Evolutionary conservation across 92 coral and sea anemone species (phyloP), one percentile per base, ranked within the genome.

Genomic region (Parazoanthus atlanticus): DNA sequence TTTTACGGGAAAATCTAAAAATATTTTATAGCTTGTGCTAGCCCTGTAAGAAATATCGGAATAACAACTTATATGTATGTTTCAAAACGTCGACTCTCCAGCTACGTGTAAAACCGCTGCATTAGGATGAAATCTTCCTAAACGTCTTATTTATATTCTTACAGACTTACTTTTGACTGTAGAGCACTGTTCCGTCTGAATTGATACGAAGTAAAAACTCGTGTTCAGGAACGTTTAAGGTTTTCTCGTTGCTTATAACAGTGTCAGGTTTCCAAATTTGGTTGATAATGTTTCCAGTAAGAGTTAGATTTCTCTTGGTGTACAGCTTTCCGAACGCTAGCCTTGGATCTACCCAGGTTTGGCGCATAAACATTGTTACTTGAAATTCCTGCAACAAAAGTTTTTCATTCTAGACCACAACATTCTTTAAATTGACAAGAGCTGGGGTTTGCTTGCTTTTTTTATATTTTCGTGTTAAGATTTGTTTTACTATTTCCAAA

Each of bases 201-300:
- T 11, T 61, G 21, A 96, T 65, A 36, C 91, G 91, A 23, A 96
- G 94, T 33, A 92, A 88, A 75, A 96, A 96, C 88, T 93, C 96
- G 67, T 90, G 84, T 30, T 93, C 91, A 1, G 98, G 98, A 28
- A 94, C 92, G 56, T 54, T 43, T 49, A 94, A 93, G 25, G 98
- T 93, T 85, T 95, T 96, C 87, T 96, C 99, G 86, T 96, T 95
- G 86, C 94, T 94, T 13, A 96, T 92, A 81, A 95, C 95, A 1
- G 98, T 95, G 67, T 95, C 98, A 10, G 98, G 98, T 69, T 92
- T 85, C 98, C 98, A 96, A 61, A 96, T 92, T 83, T 95, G 98
- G 16, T 95, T 70, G 86, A 95, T 90, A 33, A 96, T 96, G 13
- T 95, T 94, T 40, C 98, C 98, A 28, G 93, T 91, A 7, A 96